Conservation (phyloP, 2,797 vertebrate genomes). For the Sebastes reedi region DNA sequence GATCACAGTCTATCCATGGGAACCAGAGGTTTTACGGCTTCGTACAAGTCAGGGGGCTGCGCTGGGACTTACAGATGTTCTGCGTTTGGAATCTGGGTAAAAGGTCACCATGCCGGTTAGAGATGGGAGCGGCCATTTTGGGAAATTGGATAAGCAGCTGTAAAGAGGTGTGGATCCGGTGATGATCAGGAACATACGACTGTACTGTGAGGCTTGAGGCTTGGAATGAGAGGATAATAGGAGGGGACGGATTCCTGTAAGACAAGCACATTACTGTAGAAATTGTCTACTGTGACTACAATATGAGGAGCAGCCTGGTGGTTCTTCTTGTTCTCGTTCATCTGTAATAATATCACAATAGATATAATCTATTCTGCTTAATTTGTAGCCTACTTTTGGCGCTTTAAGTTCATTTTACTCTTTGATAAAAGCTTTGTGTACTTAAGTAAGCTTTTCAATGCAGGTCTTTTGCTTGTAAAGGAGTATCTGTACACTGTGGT, state of each 20-base stretch:
- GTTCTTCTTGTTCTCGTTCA: neutral
- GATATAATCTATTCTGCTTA: neutral
- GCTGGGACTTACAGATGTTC: slow-evolving; percentile 78
- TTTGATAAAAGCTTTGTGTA: neutral
- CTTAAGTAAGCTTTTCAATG: neutral
- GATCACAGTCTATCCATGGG: slow-evolving; percentile 38
- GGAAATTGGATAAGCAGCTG: slow-evolving; percentile 71
- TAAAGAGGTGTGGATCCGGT: slow-evolving; percentile 35
- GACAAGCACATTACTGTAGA: neutral
- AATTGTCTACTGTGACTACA: neutral
- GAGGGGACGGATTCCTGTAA: neutral
- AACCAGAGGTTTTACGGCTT: slow-evolving; percentile 29
- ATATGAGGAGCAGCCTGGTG: neutral
- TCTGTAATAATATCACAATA: neutral
- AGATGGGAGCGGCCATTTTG: slow-evolving; percentile 65
- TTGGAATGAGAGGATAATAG: neutral
- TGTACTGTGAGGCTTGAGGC: neutral
- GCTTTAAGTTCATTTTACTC: too few relatives aligned
- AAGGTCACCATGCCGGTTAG: slow-evolving; percentile 68
- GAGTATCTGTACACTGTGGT: neutral
- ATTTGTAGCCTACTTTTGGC: neutral
- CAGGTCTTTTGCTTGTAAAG: neutral
- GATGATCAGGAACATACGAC: slow-evolving; percentile 17
- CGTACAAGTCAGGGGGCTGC: slow-evolving; percentile 30
- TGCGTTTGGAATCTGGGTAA: slow-evolving; percentile 80